A percentile compares a stretch with the other conserved stretches of the same genome.
Evolutionary conservation across 2,888 invertebrate species (phyloP).

Genomic region (Sarcophaga rosellei): DNA sequence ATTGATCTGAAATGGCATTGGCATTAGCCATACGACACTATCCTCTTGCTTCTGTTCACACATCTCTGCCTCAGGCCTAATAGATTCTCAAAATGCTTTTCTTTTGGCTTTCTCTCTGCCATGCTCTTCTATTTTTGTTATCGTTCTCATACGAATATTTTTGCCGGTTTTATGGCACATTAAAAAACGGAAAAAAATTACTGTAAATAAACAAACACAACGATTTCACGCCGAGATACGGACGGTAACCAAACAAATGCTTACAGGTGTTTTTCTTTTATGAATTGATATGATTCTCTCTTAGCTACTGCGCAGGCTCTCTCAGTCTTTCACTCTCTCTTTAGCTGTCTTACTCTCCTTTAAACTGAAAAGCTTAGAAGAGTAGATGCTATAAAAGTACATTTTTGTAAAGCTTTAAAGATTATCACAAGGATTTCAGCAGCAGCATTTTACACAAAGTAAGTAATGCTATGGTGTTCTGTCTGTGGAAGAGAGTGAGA

Average conservation of each 20-base stretch:
- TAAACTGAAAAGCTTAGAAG: not conserved
- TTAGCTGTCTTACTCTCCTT: not conserved
- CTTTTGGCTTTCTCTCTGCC: not conserved
- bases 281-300: not conserved
- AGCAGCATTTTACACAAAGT: not conserved
- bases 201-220: slow-evolving; percentile 38
- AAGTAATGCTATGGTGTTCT: not conserved
- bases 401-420: not conserved
- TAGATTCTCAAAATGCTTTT: too few species aligned
- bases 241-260: slow-evolving; percentile 28
- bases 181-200: not conserved
- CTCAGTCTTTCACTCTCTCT: not conserved
- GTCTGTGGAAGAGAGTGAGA: not conserved
- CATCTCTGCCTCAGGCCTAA: too few species aligned
- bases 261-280: slow-evolving; percentile 63
- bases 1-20: too few species aligned
- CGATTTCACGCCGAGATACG: slow-evolving; percentile 38
- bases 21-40: too few species aligned
- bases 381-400: not conserved
- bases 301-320: not conserved
- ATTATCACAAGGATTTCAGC: not conserved
- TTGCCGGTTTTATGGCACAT: not conserved
- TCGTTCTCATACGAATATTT: not conserved
- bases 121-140: not conserved
- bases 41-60: too few species aligned